phyloP scores from a whole-genome alignment of 2,113 vertebrate species.

The Saccopteryx bilineata region DNA sequence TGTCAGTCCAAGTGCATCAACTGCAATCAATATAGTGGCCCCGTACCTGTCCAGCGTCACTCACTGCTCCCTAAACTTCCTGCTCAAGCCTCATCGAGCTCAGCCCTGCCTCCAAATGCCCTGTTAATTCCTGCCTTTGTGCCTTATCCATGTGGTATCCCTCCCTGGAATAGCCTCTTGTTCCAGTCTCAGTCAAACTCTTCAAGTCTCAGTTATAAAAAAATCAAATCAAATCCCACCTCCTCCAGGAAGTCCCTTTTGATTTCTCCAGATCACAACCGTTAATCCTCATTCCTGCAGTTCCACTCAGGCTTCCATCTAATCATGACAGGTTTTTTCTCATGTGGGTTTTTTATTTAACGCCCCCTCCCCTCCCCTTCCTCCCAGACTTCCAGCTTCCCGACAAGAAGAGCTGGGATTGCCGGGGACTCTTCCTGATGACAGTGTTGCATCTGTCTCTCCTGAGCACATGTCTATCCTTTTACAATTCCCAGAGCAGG shows the following conservation, averaged over 20 bases:
- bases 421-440: neutral
- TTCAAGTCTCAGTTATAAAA: slow-evolving; percentile 37
- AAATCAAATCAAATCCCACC: neutral
- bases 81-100: neutral
- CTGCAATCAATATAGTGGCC: neutral
- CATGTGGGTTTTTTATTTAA: too few relatives aligned
- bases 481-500: neutral
- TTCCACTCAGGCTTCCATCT: neutral
- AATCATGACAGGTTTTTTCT: neutral
- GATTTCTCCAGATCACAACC: neutral
- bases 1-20: neutral
- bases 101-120: neutral
- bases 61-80: neutral
- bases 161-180: neutral
- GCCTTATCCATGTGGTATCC: neutral
- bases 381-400: neutral
- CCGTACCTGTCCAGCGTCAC: neutral
- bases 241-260: neutral
- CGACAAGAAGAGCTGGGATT: neutral
- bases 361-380: too few relatives aligned
- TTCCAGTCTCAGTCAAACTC: neutral
- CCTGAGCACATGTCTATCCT: neutral
- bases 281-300: neutral
- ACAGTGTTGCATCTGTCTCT: neutral
- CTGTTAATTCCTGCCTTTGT: neutral